A percentile compares a stretch with the other conserved stretches of the same genome.
These are phyloP conservation scores for Bembecia ichneumoniformis DNA, from an alignment of 2,888 invertebrate genomes.

Conservation along the genomic window DNA sequence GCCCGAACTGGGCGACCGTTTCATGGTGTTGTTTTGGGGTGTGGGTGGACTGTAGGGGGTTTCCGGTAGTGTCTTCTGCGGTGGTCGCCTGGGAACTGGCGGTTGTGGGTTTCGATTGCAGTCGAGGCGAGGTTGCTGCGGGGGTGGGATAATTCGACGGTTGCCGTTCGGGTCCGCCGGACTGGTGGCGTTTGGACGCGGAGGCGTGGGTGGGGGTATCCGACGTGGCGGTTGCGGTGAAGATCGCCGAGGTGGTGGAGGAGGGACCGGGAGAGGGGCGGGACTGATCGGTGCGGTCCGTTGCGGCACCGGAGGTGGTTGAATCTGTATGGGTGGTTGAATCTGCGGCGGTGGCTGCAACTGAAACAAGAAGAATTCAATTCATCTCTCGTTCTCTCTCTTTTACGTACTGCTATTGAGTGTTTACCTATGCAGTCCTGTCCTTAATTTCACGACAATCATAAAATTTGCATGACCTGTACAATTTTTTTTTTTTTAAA, in stretches of 20 bases:
- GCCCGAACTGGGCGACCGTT: conserved; percentile 56
- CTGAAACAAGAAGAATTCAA: conserved; percentile 18
- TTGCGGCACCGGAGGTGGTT: conserved; percentile 55
- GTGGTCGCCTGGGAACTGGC: conserved; percentile 36
- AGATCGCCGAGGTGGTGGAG: conserved; percentile 44
- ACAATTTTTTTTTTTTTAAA: too few relatives aligned
- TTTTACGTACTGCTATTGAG: too few relatives aligned
- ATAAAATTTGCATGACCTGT: too few relatives aligned
- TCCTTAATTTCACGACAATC: too few relatives aligned
- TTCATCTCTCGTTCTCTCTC: background rate
- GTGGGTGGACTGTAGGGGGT: conserved; percentile 38
- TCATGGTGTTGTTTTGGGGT: conserved; percentile 36
- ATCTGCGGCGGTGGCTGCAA: conserved; percentile 27
- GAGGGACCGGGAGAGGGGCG: conserved; percentile 38
- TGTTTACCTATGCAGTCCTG: too few relatives aligned
- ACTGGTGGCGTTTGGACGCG: conserved; percentile 33
- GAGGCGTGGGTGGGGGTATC: conserved; percentile 58
- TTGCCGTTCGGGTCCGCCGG: conserved; percentile 47
- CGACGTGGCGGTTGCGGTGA: conserved; percentile 42
- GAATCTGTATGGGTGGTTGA: conserved; percentile 28
- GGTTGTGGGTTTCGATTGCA: conserved; percentile 58
- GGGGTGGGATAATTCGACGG: conserved; percentile 26
- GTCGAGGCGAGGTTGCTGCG: conserved; percentile 41
- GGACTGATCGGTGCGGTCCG: conserved; percentile 39
- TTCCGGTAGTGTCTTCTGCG: conserved; percentile 43